These are phyloP conservation scores for Mactromeris polynyma DNA, from an alignment of 2,888 invertebrate species.

Conservation along the genomic window DNA sequence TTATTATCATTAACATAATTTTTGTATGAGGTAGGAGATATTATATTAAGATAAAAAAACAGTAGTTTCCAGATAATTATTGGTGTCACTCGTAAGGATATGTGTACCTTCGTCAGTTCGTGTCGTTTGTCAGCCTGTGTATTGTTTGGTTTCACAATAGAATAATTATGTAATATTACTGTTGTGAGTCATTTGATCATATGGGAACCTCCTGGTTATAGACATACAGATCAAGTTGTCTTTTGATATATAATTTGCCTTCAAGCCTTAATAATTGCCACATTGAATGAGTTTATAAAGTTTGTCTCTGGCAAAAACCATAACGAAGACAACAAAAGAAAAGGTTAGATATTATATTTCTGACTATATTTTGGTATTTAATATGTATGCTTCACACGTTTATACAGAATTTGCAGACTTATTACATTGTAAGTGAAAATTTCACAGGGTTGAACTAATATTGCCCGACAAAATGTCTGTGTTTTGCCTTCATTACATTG, in stretches of 20 bases:
- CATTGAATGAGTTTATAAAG: not conserved
- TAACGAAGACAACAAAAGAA: not conserved
- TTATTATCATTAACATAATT: too few species aligned
- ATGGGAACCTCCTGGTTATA: not conserved
- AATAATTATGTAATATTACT: too few species aligned
- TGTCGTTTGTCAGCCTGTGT: too few species aligned
- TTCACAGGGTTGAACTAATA: conserved; percentile 20
- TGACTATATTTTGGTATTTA: not conserved
- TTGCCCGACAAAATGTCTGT: conserved; percentile 3
- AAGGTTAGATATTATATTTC: not conserved
- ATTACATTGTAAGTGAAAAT: conserved; percentile 12
- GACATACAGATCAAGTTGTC: not conserved
- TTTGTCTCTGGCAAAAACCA: not conserved
- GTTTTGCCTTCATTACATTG: conserved; percentile 6
- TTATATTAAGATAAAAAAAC: too few species aligned
- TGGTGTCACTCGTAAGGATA: too few species aligned
- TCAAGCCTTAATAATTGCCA: not conserved
- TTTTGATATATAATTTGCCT: not conserved
- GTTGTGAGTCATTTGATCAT: too few species aligned
- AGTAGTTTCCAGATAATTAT: too few species aligned
- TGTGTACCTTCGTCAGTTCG: too few species aligned
- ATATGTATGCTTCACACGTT: conserved; percentile 7
- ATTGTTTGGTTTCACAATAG: too few species aligned
- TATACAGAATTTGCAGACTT: conserved; percentile 12
- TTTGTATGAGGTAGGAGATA: too few species aligned